Conservation (phyloP, 1,140 invertebrate species). For the Drosophila paulistorum region DNA sequence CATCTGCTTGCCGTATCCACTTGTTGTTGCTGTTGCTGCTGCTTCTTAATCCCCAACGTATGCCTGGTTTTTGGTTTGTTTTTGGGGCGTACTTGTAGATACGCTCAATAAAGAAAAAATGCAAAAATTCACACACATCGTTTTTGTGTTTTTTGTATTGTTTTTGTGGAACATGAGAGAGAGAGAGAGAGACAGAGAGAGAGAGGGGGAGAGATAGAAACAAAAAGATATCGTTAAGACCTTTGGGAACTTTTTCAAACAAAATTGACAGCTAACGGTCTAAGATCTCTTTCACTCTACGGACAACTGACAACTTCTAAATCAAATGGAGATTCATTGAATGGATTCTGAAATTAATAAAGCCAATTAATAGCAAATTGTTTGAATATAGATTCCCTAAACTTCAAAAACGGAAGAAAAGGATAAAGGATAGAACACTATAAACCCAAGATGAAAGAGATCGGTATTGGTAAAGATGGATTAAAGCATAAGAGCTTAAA, state of each 20-base stretch:
- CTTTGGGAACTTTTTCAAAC: conserved; percentile 15
- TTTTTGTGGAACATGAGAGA: conserved; percentile 41
- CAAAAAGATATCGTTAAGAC: conserved; percentile 10
- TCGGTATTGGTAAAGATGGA: no score
- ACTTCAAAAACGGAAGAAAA: no score
- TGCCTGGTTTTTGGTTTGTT: conserved; percentile 45
- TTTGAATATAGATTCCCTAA: no score
- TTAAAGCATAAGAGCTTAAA: no score
- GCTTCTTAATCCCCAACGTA: conserved; percentile 31
- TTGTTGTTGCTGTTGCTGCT: background rate
- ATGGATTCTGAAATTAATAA: background rate
- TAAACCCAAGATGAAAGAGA: no score
- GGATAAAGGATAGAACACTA: no score
- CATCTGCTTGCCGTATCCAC: background rate
- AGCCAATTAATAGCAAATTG: no score
- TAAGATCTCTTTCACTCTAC: background rate
- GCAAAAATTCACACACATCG: conserved; percentile 6
- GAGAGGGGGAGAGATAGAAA: conserved; percentile 13
- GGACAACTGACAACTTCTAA: no score
- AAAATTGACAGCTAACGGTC: conserved; percentile 15
- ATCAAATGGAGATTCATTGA: background rate
- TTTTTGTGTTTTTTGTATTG: background rate
- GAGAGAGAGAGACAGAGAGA: conserved; percentile 1
- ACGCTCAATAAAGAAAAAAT: conserved; percentile 48
- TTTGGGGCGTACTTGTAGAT: conserved; percentile 49